Percentiles rank a stretch among this genome's conserved stretches.
Evolutionary conservation across 1,140 invertebrate genomes (phyloP).

Genomic region (Harlomillsia oculata): DNA sequence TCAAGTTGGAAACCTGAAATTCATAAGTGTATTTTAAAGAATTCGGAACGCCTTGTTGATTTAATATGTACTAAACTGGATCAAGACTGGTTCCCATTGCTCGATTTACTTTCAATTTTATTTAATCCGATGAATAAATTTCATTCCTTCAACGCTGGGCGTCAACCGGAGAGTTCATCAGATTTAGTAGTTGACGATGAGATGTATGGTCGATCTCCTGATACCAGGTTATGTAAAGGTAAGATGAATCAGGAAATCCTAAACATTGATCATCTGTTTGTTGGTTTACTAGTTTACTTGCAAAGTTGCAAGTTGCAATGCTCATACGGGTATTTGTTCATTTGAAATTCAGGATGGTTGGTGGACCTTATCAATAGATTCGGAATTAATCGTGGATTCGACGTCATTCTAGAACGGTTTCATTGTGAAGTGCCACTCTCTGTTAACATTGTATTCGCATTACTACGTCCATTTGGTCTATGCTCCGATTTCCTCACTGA

Average conservation of each 20-base stretch:
- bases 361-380: constrained; percentile 92
- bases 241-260: no score
- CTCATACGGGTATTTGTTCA: neutral
- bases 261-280: no score
- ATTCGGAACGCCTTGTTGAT: constrained; percentile 83
- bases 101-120: constrained; percentile 85
- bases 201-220: constrained; percentile 69
- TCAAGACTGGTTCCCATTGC: constrained; percentile 84
- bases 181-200: constrained; percentile 56
- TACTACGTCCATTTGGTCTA: constrained; percentile 82
- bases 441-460: constrained; percentile 67
- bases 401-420: constrained; percentile 77
- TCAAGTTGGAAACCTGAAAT: constrained; percentile 96
- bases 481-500: constrained; percentile 85
- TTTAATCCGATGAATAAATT: constrained; percentile 92
- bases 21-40: constrained; percentile 86
- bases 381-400: constrained; percentile 78
- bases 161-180: constrained; percentile 68
- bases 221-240: constrained; percentile 40
- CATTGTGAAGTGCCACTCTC: constrained; percentile 54
- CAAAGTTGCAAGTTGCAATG: no score
- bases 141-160: constrained; percentile 80
- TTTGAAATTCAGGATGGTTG: constrained; percentile 78
- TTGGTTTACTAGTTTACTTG: no score
- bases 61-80: constrained; percentile 80